Conservation (phyloP, 2,888 invertebrate genomes). For the Zelleria hepariella region DNA sequence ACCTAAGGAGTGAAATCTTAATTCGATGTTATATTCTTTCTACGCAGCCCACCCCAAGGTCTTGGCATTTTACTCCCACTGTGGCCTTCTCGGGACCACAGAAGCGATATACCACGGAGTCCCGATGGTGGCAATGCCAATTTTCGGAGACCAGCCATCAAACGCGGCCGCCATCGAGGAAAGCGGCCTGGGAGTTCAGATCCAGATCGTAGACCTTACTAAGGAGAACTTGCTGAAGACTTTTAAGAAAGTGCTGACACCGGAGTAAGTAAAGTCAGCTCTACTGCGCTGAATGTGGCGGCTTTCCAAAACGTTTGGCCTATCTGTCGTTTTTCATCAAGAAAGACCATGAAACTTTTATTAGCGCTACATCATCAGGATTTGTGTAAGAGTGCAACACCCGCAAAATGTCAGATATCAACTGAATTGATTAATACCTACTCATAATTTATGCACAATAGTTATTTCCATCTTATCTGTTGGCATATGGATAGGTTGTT, state of each 20-base stretch:
- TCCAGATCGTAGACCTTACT: conserved; percentile 58
- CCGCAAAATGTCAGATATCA: neutral
- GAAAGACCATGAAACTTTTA: neutral
- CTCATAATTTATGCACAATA: too few species aligned
- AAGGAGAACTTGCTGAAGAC: conserved; percentile 64
- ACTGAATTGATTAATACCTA: too few species aligned
- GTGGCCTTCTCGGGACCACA: conserved; percentile 72
- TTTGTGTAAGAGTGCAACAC: neutral
- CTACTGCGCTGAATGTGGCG: too few species aligned
- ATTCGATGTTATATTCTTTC: neutral
- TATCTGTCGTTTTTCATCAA: neutral
- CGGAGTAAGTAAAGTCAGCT: conserved; percentile 47
- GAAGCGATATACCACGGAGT: conserved; percentile 74
- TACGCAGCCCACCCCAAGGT: conserved; percentile 72
- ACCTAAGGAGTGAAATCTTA: neutral
- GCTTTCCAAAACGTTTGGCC: too few species aligned
- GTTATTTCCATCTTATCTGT: too few species aligned
- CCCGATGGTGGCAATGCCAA: conserved; percentile 72
- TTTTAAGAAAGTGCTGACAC: conserved; percentile 64
- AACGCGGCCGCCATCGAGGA: conserved; percentile 72
- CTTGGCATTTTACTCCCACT: conserved; percentile 72
- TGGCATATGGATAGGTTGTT: too few species aligned
- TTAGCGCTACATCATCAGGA: neutral
- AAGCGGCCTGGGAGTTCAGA: conserved; percentile 61
- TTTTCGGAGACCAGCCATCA: conserved; percentile 72